Conservation (phyloP, 1,140 invertebrate genomes). For the Archivesica marissinica region DNA sequence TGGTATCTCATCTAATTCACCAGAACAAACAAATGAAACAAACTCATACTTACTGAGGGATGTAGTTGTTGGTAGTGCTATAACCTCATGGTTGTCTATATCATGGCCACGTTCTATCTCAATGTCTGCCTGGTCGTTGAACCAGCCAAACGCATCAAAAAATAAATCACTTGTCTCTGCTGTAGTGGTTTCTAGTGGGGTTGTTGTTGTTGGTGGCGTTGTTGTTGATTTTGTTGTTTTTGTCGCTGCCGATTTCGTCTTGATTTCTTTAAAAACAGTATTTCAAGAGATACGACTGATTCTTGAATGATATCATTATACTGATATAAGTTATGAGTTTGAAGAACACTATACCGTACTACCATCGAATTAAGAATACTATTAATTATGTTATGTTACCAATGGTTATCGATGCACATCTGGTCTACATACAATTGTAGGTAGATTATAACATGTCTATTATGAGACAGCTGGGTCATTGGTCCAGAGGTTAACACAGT, state of each 20-base stretch:
- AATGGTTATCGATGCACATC: no score
- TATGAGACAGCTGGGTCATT: no score
- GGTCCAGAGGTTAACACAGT: no score
- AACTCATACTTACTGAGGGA: slow-evolving; percentile 3
- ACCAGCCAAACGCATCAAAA: not conserved
- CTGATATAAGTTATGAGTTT: no score
- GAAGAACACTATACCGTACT: no score
- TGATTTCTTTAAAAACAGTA: not conserved
- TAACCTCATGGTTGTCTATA: not conserved
- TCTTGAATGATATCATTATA: no score
- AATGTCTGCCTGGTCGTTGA: not conserved
- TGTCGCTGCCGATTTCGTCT: not conserved
- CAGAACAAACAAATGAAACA: no score
- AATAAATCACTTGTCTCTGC: not conserved
- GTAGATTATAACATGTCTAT: no score
- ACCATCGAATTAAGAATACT: no score
- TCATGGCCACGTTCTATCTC: not conserved
- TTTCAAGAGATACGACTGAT: no score
- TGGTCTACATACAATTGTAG: no score
- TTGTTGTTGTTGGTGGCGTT: not conserved
- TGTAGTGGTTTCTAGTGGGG: not conserved
- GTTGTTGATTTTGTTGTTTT: not conserved
- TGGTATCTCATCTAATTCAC: not conserved
- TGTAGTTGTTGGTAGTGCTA: not conserved
- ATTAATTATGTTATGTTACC: no score